Evolutionary conservation across 2,797 vertebrate genomes (phyloP), one percentile per base, ranked within the genome.

Genomic region (Sardinella longiceps): DNA sequence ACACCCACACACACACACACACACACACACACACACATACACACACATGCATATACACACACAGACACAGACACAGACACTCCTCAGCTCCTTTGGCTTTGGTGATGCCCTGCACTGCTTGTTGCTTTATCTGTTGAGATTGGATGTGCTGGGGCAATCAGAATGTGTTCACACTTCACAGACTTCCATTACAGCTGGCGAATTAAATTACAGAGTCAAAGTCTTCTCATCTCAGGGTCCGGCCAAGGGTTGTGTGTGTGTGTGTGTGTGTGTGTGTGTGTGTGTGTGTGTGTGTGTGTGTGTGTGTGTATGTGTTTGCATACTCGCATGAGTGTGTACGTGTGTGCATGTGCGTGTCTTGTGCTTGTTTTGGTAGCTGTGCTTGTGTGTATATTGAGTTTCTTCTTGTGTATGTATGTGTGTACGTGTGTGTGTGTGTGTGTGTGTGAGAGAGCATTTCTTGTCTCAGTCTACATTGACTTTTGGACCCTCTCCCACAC

Each of bases 61-160:
- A 53, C 9, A 82, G 25, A 53, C 12, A 82, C 39, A 83, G 46
- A 80, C 20, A n/a, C 9, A 48, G 23, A 14, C 28, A 28, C 39
- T 37, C 60, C 0, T 33, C 43, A 70, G 85, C 85, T 85, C 82
- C 77, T 86, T 51, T 84, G 86, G 86, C 63, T 70, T 37, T 85
- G 84, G 25, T 56, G 83, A 85, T 82, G 86, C 25, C 84, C 82
- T 82, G 86, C 74, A 81, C 82, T 81, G 50, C 15, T n/a, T 84
- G 84, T 77, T 84, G 81, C 88, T 89, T 84, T 87, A 86, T 88
- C 86, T 89, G 91, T 88, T 84, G 82, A 91, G 92, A 94, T 91
- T 94, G 93, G 92, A 91, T 93, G 88, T 92, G 92, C 84, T 83
- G 84, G 70, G 81, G 89, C 92, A 89, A 92, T 94, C 92, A 90